Conservation (phyloP, 2,888 invertebrate species). For the Himalopsyche tibetana region DNA sequence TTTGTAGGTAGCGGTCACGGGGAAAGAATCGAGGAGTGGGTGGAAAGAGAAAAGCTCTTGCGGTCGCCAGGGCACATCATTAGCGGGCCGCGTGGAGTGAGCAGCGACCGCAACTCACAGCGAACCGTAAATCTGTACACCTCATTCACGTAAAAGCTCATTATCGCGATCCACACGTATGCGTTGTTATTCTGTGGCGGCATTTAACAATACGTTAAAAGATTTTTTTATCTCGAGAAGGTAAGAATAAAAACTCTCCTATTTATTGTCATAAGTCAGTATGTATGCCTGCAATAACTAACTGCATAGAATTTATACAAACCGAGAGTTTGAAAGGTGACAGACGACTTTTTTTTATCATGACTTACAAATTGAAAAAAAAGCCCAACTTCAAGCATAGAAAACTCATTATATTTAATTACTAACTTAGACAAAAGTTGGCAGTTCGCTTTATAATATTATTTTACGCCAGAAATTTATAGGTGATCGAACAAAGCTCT, state of each 20-base stretch:
- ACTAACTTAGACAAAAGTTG: too few species aligned
- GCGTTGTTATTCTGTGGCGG: constrained; percentile 28
- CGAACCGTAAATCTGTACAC: constrained; percentile 58
- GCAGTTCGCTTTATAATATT: too few species aligned
- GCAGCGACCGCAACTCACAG: constrained; percentile 45
- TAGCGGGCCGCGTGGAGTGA: constrained; percentile 52
- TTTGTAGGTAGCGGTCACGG: constrained; percentile 46
- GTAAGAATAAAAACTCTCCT: not conserved
- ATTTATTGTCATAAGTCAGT: not conserved
- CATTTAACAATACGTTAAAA: constrained; percentile 18
- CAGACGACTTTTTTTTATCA: too few species aligned
- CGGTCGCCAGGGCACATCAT: constrained; percentile 61
- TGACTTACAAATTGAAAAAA: too few species aligned
- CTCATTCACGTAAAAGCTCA: constrained; percentile 52
- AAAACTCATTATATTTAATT: too few species aligned
- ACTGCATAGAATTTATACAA: too few species aligned
- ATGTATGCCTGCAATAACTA: too few species aligned
- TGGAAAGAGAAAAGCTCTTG: constrained; percentile 29
- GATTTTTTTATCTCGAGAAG: not conserved
- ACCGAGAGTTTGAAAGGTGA: too few species aligned
- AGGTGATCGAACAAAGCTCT: too few species aligned
- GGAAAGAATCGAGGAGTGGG: constrained; percentile 23
- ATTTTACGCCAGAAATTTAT: too few species aligned
- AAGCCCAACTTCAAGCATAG: too few species aligned
- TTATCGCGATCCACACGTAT: constrained; percentile 44